Base-by-base conservation (phyloP, 2,113 vertebrate species). In the Gavia stellata region DNA sequence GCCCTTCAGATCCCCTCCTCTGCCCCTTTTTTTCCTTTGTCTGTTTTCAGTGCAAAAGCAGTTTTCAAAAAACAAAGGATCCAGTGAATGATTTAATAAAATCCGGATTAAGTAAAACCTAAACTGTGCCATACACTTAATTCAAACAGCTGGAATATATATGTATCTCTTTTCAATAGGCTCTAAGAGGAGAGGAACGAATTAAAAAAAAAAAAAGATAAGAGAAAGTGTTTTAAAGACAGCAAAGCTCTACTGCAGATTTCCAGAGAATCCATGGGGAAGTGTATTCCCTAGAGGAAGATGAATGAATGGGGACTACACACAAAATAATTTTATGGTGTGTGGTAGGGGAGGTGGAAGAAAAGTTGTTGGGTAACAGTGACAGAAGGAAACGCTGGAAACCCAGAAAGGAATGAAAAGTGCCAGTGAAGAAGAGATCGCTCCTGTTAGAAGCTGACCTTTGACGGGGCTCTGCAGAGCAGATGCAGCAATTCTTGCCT, bases 61-160 rank as follows among this genome's bases (percentile, higher is more conserved):
- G 53, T 65, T 96, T 73, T 63, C 23, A 25, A 53, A n/a, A 92
- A 79, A 79, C 70, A 95, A 92, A 95, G 62, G 29, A 23, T 40
- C 21, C 38, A 90, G 45, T 63, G 73, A 96, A 52, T 12, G 61
- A 31, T 89, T 87, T 62, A 90, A 94, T 86, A 94, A 86, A 88
- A 77, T 80, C 83, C 71, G 29, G 50, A 90, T 87, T 82, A 75
- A 74, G 44, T 70, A 78, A 85, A 91, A 87, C 25, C 20, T 65
- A 40, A 88, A 49, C 45, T 17, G 38, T 91, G 70, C 31, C 83
- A 79, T 47, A 58, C 23, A 24, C 29, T 91, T 52, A 36, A 95
- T 66, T 88, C 80, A 65, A 95, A 92, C 86, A 94, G 81, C 90
- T 95, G 68, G 85, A 95, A 93, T 44, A 45, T 7, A 56, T 18